A percentile compares a stretch with the other conserved stretches of the same genome.
Evolutionary conservation across 2,797 vertebrate genomes (phyloP).

Genomic region (Rhinella marina): DNA sequence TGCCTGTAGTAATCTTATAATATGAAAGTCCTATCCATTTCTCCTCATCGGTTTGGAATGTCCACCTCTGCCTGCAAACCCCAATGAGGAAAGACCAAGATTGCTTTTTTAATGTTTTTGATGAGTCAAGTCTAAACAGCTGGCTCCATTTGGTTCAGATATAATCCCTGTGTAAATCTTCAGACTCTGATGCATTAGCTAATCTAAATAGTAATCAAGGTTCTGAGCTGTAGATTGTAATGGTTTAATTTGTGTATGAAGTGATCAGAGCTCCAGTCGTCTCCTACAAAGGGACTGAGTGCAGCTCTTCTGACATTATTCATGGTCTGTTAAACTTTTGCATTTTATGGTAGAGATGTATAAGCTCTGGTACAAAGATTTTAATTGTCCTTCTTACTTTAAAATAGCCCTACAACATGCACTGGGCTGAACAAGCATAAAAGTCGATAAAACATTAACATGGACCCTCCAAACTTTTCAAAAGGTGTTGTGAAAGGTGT

Average conservation of each 20-base stretch:
- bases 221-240: not conserved
- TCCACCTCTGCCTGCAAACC: not conserved
- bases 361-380: no score
- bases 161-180: conserved; percentile 4
- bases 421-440: no score
- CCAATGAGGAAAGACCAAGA: not conserved
- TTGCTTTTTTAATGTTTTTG: not conserved
- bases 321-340: not conserved
- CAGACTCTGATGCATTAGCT: not conserved
- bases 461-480: no score
- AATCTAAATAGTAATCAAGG: not conserved
- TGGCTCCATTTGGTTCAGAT: not conserved
- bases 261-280: not conserved
- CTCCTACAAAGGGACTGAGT: not conserved
- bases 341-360: not conserved
- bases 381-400: no score
- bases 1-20: not conserved
- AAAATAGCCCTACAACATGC: no score
- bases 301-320: not conserved
- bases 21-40: not conserved
- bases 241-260: not conserved
- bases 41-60: not conserved
- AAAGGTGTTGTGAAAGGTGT: no score
- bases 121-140: conserved; percentile 9
- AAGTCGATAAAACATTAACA: no score